Evolutionary conservation across 2,888 invertebrate species (phyloP).

Genomic region (Blera fallax): DNA sequence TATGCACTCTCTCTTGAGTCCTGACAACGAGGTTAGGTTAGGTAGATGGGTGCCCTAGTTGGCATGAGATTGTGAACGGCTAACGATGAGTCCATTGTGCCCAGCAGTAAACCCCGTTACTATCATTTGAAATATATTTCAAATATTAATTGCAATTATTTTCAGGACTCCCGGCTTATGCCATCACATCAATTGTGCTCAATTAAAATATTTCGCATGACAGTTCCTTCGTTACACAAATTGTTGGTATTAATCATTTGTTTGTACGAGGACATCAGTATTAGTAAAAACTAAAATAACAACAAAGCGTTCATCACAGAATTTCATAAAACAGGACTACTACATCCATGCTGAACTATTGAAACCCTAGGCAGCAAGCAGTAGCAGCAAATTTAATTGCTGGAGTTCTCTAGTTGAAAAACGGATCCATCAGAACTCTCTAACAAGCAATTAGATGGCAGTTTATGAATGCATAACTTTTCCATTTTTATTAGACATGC

Average conservation of each 20-base stretch:
- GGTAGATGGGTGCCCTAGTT: no score
- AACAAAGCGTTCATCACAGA: conserved; percentile 5
- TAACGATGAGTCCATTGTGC: no score
- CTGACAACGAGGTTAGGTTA: no score
- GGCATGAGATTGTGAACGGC: no score
- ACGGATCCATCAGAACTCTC: conserved; percentile 74
- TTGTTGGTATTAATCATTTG: background rate
- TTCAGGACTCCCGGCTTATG: background rate
- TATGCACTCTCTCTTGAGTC: no score
- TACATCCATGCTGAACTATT: background rate
- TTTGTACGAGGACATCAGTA: background rate
- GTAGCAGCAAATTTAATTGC: conserved; percentile 68
- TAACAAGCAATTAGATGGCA: conserved; percentile 76
- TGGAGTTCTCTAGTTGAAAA: conserved; percentile 71
- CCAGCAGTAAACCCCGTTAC: no score
- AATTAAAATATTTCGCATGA: conserved; percentile 63
- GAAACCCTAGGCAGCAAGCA: background rate
- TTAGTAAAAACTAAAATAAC: conserved; percentile 8
- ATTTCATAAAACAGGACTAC: background rate
- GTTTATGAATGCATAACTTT: conserved; percentile 76
- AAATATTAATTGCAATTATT: background rate
- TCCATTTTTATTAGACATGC: conserved; percentile 75
- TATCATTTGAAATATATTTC: background rate
- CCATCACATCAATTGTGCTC: conserved; percentile 4
- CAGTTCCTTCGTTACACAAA: conserved; percentile 3